Evolutionary conservation across 1,140 invertebrate genomes (phyloP).

Genomic region (Parasteatoda tepidariorum): DNA sequence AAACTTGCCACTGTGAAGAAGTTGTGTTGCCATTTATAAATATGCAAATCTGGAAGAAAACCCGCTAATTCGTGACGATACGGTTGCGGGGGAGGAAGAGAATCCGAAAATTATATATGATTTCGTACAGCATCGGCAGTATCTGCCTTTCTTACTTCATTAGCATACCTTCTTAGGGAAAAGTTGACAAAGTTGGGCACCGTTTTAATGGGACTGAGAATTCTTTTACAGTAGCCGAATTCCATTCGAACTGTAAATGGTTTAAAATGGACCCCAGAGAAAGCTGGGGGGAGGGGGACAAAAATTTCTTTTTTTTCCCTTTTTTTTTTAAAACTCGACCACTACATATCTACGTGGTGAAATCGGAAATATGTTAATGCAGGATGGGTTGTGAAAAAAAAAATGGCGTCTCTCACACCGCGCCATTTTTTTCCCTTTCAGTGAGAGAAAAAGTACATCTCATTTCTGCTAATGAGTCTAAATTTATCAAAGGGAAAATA

Average conservation of each 20-base stretch:
- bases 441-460: conserved; percentile 33
- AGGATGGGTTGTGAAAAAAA: not conserved
- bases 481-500: conserved; percentile 57
- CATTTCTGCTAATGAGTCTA: conserved; percentile 56
- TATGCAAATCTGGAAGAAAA: conserved; percentile 33
- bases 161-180: conserved; percentile 32
- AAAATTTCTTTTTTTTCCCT: not conserved
- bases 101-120: conserved; percentile 57
- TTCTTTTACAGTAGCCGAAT: conserved; percentile 2
- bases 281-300: not conserved
- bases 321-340: not conserved
- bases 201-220: conserved; percentile 57
- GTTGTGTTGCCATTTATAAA: conserved; percentile 47
- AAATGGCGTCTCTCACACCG: not conserved
- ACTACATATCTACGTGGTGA: not conserved
- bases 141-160: conserved; percentile 48
- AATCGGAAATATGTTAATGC: conserved; percentile 59
- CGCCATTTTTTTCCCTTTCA: not conserved
- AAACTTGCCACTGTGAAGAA: not conserved
- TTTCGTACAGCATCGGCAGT: conserved; percentile 21
- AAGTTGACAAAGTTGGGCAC: conserved; percentile 50
- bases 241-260: conserved; percentile 33
- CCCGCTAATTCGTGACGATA: conserved; percentile 39
- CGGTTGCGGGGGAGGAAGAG: not conserved
- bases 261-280: conserved; percentile 49